Percentiles rank a stretch among this genome's conserved stretches.
Evolutionary conservation across 2,797 vertebrate genomes (phyloP).

Genomic region (Sebastes matsubarae): DNA sequence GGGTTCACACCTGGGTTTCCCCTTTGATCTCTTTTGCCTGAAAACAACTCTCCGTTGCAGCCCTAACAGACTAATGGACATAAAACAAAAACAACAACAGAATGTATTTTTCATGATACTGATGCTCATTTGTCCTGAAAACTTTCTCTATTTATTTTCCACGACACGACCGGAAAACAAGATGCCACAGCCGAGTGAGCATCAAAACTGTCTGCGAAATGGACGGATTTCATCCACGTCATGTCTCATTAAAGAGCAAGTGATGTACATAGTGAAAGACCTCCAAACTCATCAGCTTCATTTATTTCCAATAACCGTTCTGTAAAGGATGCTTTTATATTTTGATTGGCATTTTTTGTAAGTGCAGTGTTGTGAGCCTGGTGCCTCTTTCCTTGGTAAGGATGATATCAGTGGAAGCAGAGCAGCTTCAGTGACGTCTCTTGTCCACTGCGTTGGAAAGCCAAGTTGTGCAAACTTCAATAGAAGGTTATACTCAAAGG

Average conservation of each 20-base stretch:
- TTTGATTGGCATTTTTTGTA: background rate
- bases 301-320: background rate
- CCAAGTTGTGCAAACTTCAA: no score
- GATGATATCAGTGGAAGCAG: background rate
- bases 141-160: background rate
- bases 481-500: no score
- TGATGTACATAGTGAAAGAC: background rate
- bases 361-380: background rate
- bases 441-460: no score
- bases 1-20: background rate
- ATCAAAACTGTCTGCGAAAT: background rate
- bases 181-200: background rate
- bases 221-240: background rate
- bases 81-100: background rate
- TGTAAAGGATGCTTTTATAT: background rate
- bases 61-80: background rate
- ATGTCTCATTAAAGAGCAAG: conserved; percentile 1
- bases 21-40: background rate
- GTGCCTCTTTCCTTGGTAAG: background rate
- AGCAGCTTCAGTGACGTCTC: background rate
- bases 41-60: background rate
- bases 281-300: background rate
- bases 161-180: background rate
- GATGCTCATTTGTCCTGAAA: background rate
- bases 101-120: background rate